These are phyloP conservation scores for Matsumurasca onukii DNA, from an alignment of 1,140 invertebrate species.

Conservation along the genomic window DNA sequence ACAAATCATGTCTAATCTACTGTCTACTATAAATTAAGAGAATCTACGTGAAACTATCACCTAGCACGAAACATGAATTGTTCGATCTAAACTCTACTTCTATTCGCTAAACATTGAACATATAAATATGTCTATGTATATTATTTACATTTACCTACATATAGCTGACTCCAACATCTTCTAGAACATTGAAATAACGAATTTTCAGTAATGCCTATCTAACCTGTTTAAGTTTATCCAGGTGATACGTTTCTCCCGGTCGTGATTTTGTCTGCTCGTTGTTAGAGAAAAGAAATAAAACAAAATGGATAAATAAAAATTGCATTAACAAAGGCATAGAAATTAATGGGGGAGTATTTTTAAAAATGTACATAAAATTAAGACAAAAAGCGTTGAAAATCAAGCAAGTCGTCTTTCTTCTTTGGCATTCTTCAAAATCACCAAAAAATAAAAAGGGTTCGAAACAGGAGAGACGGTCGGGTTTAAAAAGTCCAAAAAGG, in stretches of 20 bases:
- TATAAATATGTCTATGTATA: no score
- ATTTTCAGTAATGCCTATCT: slow-evolving; percentile 29
- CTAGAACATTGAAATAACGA: background rate
- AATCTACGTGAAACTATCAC: no score
- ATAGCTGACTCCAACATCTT: background rate
- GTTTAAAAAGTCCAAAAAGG: slow-evolving; percentile 35
- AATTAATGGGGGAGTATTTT: slow-evolving; percentile 16
- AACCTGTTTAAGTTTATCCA: slow-evolving; percentile 56
- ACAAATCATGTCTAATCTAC: no score
- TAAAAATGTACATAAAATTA: slow-evolving; percentile 40
- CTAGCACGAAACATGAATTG: no score
- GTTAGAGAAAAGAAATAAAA: slow-evolving; percentile 36
- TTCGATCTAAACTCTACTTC: background rate
- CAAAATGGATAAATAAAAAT: slow-evolving; percentile 32
- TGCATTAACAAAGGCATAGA: slow-evolving; percentile 31
- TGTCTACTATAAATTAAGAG: no score
- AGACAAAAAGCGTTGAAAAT: slow-evolving; percentile 41
- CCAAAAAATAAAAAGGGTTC: no score
- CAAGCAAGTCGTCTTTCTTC: slow-evolving; percentile 36
- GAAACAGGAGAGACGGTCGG: no score
- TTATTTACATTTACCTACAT: slow-evolving; percentile 16
- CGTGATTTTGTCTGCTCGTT: slow-evolving; percentile 50
- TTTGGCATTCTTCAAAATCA: background rate
- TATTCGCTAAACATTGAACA: slow-evolving; percentile 21
- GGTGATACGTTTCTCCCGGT: slow-evolving; percentile 49